phyloP scores from a whole-genome alignment of 2,797 vertebrate genomes.

The Catharus ustulatus region DNA sequence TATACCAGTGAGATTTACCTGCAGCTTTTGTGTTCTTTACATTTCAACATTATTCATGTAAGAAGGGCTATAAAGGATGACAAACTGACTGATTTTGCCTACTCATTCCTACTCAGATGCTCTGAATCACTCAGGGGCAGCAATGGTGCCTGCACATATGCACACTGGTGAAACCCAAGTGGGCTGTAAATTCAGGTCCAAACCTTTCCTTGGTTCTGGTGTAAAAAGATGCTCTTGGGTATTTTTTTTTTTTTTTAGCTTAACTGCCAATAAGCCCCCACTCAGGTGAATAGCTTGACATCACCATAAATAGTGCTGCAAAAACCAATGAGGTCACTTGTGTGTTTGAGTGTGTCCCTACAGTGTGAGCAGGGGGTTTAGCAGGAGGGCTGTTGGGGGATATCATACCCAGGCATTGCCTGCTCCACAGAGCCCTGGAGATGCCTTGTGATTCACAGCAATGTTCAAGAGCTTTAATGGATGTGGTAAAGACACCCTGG shows the following conservation, averaged over 20 bases:
- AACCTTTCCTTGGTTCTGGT: background rate
- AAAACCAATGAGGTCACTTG: background rate
- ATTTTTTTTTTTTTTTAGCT: background rate
- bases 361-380: accelerated
- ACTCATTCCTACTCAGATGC: background rate
- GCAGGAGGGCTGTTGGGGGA: background rate
- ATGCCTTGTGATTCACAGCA: background rate
- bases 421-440: accelerated
- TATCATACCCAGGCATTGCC: background rate
- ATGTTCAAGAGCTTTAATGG: background rate
- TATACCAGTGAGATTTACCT: background rate
- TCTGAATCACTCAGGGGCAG: background rate
- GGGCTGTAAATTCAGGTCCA: background rate
- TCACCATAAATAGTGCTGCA: background rate
- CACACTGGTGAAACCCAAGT: background rate
- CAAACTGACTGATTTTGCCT: background rate
- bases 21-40: background rate
- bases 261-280: background rate
- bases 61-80: background rate
- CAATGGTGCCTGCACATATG: background rate
- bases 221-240: background rate
- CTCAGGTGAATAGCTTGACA: background rate
- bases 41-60: background rate
- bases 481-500: background rate
- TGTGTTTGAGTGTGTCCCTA: background rate